Conservation (phyloP, 2,113 vertebrate species). For the Phycodurus eques region DNA sequence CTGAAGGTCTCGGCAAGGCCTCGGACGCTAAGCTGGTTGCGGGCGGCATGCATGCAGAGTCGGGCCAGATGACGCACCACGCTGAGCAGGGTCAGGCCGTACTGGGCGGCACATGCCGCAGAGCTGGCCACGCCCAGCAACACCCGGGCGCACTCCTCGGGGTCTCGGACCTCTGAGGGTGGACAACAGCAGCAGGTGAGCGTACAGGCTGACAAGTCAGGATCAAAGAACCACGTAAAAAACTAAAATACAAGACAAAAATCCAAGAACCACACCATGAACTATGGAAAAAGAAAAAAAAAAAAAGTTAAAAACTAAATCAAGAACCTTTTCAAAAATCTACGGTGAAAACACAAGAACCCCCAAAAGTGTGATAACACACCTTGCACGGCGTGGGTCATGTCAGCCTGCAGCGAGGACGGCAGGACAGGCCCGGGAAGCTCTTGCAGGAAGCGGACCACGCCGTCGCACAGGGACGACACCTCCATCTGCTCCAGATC, state of each 20-base stretch:
- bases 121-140: slow-evolving; percentile 83
- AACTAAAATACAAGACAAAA: neutral
- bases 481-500: slow-evolving; percentile 88
- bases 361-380: slow-evolving; percentile 8
- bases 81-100: slow-evolving; percentile 90
- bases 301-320: neutral
- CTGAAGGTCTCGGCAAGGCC: slow-evolving; percentile 86
- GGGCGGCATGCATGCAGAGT: slow-evolving; percentile 79
- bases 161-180: slow-evolving; percentile 81
- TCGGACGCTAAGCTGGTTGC: slow-evolving; percentile 83
- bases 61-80: slow-evolving; percentile 89
- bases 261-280: no score
- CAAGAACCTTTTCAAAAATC: neutral
- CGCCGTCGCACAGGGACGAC: slow-evolving; percentile 81
- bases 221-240: neutral
- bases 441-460: slow-evolving; percentile 88
- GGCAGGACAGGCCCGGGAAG: slow-evolving; percentile 90
- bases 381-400: slow-evolving; percentile 87
- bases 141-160: slow-evolving; percentile 84
- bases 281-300: no score
- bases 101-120: slow-evolving; percentile 83
- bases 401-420: slow-evolving; percentile 80
- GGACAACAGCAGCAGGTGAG: neutral
- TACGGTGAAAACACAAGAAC: neutral
- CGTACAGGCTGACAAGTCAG: neutral